phyloP scores from a whole-genome alignment of 2,113 vertebrate species.

The Physeter macrocephalus region DNA sequence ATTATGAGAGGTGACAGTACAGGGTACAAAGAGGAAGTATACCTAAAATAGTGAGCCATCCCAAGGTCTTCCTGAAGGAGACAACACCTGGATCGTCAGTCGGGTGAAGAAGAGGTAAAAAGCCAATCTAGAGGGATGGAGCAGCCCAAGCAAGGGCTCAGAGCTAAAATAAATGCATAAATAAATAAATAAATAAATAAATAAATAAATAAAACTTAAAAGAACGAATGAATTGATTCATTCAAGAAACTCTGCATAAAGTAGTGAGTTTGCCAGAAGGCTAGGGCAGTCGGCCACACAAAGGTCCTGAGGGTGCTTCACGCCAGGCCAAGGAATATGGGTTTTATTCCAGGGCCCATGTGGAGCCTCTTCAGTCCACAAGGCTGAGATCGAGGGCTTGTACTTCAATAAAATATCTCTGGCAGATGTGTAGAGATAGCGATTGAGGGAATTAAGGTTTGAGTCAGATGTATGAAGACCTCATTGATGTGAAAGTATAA shows the following conservation, averaged over 20 bases:
- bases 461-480: not conserved
- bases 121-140: not conserved
- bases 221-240: not conserved
- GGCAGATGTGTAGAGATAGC: not conserved
- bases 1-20: not conserved
- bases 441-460: not conserved
- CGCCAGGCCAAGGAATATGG: fast-evolving
- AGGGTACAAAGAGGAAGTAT: fast-evolving
- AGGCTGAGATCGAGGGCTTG: not conserved
- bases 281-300: fast-evolving
- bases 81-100: not conserved
- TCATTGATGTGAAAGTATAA: not conserved
- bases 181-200: not conserved
- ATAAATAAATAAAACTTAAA: too few relatives aligned
- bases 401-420: not conserved
- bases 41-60: not conserved
- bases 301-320: not conserved
- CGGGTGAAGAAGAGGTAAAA: not conserved
- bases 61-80: not conserved
- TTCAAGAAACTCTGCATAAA: not conserved
- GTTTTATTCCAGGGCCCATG: not conserved
- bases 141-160: not conserved
- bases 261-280: not conserved
- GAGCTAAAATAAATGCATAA: not conserved
- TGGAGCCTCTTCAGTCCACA: too few relatives aligned